Base-by-base conservation (phyloP, 1,140 invertebrate species). In the Drosophila sp. region DNA sequence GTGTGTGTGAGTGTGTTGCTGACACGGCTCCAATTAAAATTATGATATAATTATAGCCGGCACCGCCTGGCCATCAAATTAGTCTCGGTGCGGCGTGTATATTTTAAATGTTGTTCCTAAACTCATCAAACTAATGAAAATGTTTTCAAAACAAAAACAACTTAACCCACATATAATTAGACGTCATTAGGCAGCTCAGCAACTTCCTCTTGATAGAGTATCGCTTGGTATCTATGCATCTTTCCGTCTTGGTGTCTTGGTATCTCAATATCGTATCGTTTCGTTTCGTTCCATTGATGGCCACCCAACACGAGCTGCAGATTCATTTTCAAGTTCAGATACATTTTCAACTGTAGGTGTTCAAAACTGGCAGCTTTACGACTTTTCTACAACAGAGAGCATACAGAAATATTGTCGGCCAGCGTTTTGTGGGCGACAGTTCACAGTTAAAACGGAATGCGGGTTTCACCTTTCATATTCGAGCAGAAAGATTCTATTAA, bases 141-240 rank as follows among this genome's bases (percentile, higher is more conserved):
- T 75, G 73, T 71, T 56, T 56, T 40, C 11, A 25, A 27, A 40
- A 16, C 64, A 32, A 57, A 65, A 53, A 59, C 67, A 63, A 80
- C 79, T 69, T 76, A 79, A 73, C 78, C 82, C 76, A 89, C 79
- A 81, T 87, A 78, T 87, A 87, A 87, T 87, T 89, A 82, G 66
- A 7, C 59, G 59, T 89, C 72, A 87, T 86, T 86, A 87, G 72
- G 25, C 34, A 50, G 13, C 53, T 27, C 53, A 25, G 53, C 11
- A 27, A 62, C 69, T 72, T 72, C 69, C 61, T 72, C 61, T 38
- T 32, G 29, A 3, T 36, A 16, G 32, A 36, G 56, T 57, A 16
- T 9, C 9, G 14, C 36, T 13, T 32, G 14, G 13, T 18, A 53
- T 36, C 13, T 14, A 7, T 16, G 48, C 27, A 50, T 34, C 27